phyloP scores from a whole-genome alignment of 1,140 invertebrate genomes.

The Diprion similis region DNA sequence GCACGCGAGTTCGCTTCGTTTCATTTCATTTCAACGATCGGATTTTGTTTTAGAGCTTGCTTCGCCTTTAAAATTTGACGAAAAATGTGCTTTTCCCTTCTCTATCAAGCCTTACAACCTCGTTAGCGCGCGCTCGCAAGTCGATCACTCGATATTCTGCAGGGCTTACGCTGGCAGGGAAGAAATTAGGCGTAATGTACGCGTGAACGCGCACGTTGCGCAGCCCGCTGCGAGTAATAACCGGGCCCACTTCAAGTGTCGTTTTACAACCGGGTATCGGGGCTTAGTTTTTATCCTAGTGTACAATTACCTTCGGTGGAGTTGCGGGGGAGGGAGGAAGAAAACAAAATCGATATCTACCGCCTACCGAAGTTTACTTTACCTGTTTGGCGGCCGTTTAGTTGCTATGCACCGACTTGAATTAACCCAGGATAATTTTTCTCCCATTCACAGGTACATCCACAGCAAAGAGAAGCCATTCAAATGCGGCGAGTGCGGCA shows the following conservation, averaged over 20 bases:
- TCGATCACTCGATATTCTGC: too few relatives aligned
- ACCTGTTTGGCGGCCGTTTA: not conserved
- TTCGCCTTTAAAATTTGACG: not conserved
- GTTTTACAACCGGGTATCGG: not conserved
- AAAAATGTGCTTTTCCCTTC: not conserved
- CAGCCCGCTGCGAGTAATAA: not conserved
- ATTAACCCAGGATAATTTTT: constrained; percentile 9
- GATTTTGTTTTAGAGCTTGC: too few relatives aligned
- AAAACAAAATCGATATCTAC: not conserved
- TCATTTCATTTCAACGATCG: too few relatives aligned
- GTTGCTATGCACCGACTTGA: too few relatives aligned
- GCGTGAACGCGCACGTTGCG: not conserved
- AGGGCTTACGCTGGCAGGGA: not conserved
- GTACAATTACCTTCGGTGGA: not conserved
- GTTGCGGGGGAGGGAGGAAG: too few relatives aligned
- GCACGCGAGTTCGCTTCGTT: too few relatives aligned
- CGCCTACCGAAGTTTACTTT: constrained; percentile 13
- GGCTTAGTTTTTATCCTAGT: not conserved
- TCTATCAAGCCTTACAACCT: not conserved
- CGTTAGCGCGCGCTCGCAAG: too few relatives aligned
- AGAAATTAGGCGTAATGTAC: not conserved
- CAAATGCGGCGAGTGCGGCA: constrained; percentile 94
- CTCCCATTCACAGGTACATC: constrained; percentile 82
- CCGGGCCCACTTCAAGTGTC: not conserved
- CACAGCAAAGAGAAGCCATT: constrained; percentile 98